These are phyloP conservation scores for Syngnathus scovelli DNA, from an alignment of 2,113 vertebrate genomes.

Conservation along the genomic window DNA sequence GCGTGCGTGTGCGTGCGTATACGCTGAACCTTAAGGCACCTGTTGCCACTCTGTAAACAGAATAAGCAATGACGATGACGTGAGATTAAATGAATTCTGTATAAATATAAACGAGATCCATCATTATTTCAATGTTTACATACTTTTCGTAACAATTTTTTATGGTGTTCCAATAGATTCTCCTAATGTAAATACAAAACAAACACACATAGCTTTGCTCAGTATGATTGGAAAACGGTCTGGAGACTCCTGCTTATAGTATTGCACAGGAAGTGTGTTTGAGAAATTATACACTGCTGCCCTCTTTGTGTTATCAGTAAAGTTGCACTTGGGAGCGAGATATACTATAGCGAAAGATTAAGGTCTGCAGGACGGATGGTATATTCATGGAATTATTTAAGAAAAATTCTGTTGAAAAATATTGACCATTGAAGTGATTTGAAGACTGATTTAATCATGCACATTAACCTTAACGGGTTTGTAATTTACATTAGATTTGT, in stretches of 20 bases:
- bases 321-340: background rate
- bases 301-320: constrained; percentile 38
- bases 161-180: background rate
- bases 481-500: no score
- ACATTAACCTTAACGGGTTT: no score
- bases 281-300: constrained; percentile 35
- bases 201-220: background rate
- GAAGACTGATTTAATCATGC: no score
- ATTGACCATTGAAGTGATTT: no score
- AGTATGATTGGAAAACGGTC: background rate
- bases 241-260: background rate
- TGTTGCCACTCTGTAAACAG: background rate
- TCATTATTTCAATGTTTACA: background rate
- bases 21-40: background rate
- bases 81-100: background rate
- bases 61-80: background rate
- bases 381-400: no score
- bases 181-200: background rate
- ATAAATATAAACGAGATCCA: background rate
- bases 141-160: background rate
- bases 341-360: background rate
- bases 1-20: no score
- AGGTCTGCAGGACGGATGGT: no score
- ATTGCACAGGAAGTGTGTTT: background rate
- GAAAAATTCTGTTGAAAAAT: no score